These are phyloP conservation scores for Pangasius mekongensis DNA, from an alignment of 2,797 vertebrate genomes.

Conservation along the genomic window DNA sequence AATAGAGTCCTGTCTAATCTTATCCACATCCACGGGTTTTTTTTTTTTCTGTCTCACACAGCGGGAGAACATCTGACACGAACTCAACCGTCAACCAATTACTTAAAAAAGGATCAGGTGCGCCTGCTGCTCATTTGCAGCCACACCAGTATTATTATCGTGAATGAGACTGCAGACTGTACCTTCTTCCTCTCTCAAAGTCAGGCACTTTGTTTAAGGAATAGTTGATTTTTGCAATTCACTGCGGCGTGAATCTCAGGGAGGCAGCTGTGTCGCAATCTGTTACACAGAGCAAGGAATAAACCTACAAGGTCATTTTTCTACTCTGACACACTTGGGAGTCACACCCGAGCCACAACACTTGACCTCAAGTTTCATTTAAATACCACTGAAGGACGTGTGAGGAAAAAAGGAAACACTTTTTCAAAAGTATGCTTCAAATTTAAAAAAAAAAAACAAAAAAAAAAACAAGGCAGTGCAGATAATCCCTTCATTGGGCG, in stretches of 20 bases:
- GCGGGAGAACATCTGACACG: neutral
- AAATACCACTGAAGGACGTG: neutral
- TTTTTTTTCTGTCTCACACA: neutral
- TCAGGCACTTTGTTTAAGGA: constrained; percentile 53
- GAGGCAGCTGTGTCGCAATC: constrained; percentile 66
- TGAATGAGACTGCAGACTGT: neutral
- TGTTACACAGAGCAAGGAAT: constrained; percentile 54
- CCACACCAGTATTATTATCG: neutral
- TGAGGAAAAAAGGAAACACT: too few species aligned
- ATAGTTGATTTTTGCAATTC: constrained; percentile 43
- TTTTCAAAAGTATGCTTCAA: neutral
- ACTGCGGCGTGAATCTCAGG: constrained; percentile 42
- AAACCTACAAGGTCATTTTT: constrained; percentile 61
- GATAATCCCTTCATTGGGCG: neutral
- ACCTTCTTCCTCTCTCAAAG: neutral
- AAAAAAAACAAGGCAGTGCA: neutral
- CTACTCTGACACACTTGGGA: constrained; percentile 35
- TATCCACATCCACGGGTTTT: neutral
- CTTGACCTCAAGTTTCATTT: constrained; percentile 18
- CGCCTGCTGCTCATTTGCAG: neutral
- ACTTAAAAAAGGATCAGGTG: neutral
- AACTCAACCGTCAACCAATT: neutral
- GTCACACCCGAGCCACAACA: constrained; percentile 30
- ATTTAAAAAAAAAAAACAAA: neutral
- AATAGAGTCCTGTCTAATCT: neutral